These are phyloP conservation scores for Etheostoma cragini DNA, from an alignment of 2,113 vertebrate species.

Conservation along the genomic window DNA sequence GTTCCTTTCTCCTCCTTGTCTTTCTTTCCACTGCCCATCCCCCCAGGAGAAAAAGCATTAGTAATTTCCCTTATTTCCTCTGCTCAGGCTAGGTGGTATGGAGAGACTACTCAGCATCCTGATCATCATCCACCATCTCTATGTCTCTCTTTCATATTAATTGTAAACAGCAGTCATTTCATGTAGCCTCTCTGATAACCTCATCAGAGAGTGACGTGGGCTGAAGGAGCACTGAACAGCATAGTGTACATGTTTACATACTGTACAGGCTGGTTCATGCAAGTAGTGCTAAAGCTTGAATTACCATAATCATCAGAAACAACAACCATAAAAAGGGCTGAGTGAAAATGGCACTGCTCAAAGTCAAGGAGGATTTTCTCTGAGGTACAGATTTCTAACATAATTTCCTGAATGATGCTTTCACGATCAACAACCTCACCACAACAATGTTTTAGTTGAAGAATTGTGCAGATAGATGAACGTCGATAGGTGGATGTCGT, in stretches of 20 bases:
- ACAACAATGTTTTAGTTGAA: too few species aligned
- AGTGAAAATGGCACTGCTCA: conserved; percentile 1
- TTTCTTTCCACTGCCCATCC: too few species aligned
- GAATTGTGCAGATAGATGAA: too few species aligned
- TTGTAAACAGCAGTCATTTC: too few species aligned
- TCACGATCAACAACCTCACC: neutral
- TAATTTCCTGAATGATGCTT: conserved; percentile 15
- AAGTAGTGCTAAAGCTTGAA: conserved; percentile 7
- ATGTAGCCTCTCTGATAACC: neutral
- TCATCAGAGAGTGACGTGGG: neutral
- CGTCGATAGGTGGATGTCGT: too few species aligned
- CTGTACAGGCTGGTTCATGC: neutral
- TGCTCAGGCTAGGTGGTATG: too few species aligned
- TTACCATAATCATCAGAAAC: conserved; percentile 38
- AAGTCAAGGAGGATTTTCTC: conserved; percentile 28
- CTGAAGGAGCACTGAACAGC: neutral
- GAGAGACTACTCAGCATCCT: too few species aligned
- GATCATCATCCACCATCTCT: neutral
- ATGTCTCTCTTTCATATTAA: too few species aligned
- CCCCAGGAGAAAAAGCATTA: too few species aligned
- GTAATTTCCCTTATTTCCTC: too few species aligned
- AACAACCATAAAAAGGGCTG: conserved; percentile 28
- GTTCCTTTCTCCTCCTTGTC: too few species aligned
- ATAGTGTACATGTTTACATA: neutral
- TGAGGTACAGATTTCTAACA: conserved; percentile 17